phyloP scores from a whole-genome alignment of 2,888 invertebrate genomes.

The Trichacis sp. region DNA sequence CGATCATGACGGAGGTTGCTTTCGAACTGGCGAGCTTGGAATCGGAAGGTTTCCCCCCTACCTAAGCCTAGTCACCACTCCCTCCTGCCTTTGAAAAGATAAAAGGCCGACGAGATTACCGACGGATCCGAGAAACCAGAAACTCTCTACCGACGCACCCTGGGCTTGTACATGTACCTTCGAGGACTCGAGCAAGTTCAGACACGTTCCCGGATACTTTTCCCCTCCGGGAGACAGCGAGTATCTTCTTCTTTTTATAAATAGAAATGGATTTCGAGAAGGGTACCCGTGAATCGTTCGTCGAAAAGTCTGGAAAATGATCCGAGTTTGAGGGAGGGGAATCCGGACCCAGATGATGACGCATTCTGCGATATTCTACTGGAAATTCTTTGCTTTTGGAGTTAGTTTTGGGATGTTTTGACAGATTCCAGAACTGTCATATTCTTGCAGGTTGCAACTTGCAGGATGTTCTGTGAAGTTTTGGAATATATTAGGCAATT shows the following conservation, averaged over 20 bases:
- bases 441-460: no score
- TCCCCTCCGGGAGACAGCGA: neutral
- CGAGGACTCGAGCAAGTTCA: neutral
- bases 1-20: slow-evolving; percentile 67
- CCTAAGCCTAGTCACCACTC: slow-evolving; percentile 46
- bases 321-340: no score
- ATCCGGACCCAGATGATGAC: no score
- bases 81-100: slow-evolving; percentile 49
- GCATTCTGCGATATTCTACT: no score
- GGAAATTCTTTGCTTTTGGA: no score
- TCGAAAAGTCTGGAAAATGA: neutral
- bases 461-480: no score
- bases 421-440: no score
- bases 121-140: slow-evolving; percentile 26
- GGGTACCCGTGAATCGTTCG: neutral
- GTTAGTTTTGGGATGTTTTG: no score
- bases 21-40: slow-evolving; percentile 63
- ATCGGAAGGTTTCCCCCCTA: slow-evolving; percentile 62
- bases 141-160: slow-evolving; percentile 21
- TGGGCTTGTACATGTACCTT: slow-evolving; percentile 14
- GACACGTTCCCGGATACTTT: neutral
- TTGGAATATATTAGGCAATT: no score
- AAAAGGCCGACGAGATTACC: slow-evolving; percentile 43
- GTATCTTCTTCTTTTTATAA: neutral
- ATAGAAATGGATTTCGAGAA: neutral